phyloP scores from a whole-genome alignment of 2,797 vertebrate genomes.

The Merluccius polli region DNA sequence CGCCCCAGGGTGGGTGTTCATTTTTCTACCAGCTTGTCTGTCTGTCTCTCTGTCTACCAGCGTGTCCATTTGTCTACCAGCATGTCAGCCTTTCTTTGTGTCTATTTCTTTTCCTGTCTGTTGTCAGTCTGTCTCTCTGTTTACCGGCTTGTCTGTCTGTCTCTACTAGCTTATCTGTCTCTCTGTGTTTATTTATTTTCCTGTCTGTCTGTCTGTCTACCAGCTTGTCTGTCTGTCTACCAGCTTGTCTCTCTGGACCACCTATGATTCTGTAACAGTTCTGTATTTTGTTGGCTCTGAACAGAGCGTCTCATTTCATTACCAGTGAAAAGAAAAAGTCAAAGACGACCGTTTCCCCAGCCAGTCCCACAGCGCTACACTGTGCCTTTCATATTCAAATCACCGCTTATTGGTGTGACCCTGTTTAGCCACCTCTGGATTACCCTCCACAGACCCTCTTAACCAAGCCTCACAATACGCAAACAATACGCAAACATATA shows the following conservation, averaged over 20 bases:
- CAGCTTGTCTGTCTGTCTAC: not conserved
- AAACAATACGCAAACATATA: too few relatives aligned
- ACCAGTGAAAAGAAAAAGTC: not conserved
- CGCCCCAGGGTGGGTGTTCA: not conserved
- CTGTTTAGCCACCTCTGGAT: constrained; percentile 47
- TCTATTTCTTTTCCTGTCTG: too few relatives aligned
- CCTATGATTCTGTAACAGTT: not conserved
- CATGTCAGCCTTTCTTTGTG: not conserved
- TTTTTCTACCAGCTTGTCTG: not conserved
- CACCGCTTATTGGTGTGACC: constrained; percentile 48
- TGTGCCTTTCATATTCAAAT: constrained; percentile 53
- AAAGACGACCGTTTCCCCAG: not conserved
- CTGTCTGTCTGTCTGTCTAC: not conserved
- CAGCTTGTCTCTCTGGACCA: not conserved
- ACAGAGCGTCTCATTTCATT: not conserved
- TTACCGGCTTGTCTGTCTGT: too few relatives aligned
- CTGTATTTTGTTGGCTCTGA: constrained; percentile 2
- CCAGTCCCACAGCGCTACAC: constrained; percentile 18
- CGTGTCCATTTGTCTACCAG: not conserved
- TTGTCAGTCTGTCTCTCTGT: too few relatives aligned
- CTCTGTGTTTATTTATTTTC: too few relatives aligned
- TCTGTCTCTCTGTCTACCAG: not conserved
- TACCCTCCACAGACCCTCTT: constrained; percentile 7
- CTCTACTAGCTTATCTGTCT: too few relatives aligned
- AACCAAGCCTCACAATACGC: not conserved